Conservation (phyloP, 1,140 invertebrate species). For the Amyelois transitella region DNA sequence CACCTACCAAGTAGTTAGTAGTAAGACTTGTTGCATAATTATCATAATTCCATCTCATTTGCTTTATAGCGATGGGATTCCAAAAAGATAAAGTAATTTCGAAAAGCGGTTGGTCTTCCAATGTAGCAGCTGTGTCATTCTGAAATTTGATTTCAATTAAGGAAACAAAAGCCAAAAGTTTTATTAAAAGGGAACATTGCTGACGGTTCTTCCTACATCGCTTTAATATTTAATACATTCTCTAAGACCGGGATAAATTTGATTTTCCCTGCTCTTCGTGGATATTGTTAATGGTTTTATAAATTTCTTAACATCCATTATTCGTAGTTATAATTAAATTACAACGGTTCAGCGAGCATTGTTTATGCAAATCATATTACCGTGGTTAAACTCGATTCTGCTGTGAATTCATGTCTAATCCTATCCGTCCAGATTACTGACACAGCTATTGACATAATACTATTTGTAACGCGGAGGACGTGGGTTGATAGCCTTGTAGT, state of each 20-base stretch:
- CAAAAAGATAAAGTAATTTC: slow-evolving; percentile 33
- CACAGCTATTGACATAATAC: too few species aligned
- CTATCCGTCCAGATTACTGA: neutral
- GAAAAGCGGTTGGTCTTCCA: slow-evolving; percentile 21
- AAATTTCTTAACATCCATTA: slow-evolving; percentile 6
- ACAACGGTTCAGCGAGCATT: neutral
- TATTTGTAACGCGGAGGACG: too few species aligned
- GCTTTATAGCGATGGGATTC: slow-evolving; percentile 15
- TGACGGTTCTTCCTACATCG: slow-evolving; percentile 32
- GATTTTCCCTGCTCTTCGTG: slow-evolving; percentile 1
- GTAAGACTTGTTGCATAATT: neutral
- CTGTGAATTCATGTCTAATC: neutral
- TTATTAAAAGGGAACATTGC: slow-evolving; percentile 58
- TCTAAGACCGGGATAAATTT: slow-evolving; percentile 5
- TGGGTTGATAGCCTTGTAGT: too few species aligned
- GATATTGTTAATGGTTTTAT: slow-evolving; percentile 8
- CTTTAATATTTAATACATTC: slow-evolving; percentile 42
- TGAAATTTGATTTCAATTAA: slow-evolving; percentile 68
- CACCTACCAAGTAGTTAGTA: neutral
- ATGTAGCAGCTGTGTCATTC: slow-evolving; percentile 55
- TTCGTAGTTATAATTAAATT: slow-evolving; percentile 1
- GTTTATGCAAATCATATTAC: neutral
- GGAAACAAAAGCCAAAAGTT: slow-evolving; percentile 63
- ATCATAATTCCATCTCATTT: slow-evolving; percentile 4
- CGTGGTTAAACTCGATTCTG: neutral